Percentiles rank a stretch among this genome's conserved stretches.
Conservation (phyloP, 2,113 vertebrate species). For the Trematocara variabile region DNA sequence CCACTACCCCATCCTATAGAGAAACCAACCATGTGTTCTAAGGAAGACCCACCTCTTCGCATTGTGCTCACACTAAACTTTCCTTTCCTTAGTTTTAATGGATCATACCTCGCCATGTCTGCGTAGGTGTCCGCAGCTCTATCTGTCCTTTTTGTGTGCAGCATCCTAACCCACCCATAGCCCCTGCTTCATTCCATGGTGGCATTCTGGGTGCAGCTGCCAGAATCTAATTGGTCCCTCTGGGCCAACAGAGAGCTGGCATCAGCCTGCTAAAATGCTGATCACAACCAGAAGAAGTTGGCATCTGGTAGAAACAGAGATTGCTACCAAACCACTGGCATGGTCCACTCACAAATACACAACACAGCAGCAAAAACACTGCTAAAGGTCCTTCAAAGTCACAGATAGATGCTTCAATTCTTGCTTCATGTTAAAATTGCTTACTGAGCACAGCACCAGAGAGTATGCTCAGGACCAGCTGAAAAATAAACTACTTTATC, state of each 20-base stretch:
- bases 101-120: neutral
- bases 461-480: neutral
- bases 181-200: conserved; percentile 20
- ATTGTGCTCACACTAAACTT: neutral
- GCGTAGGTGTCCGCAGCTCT: neutral
- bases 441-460: neutral
- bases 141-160: conserved; percentile 30
- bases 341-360: neutral
- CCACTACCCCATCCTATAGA: neutral
- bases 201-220: conserved; percentile 65
- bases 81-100: neutral
- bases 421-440: neutral
- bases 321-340: conserved; percentile 53
- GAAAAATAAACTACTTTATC: neutral
- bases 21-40: conserved; percentile 27
- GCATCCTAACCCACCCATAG: conserved; percentile 2
- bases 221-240: conserved; percentile 73
- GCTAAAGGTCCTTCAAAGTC: conserved; percentile 63
- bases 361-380: neutral
- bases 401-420: neutral
- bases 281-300: conserved; percentile 40
- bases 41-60: neutral
- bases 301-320: conserved; percentile 65
- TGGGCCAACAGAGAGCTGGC: conserved; percentile 55
- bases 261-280: conserved; percentile 43